Conservation (phyloP, 2,888 invertebrate species). For the Beris chalybata region DNA sequence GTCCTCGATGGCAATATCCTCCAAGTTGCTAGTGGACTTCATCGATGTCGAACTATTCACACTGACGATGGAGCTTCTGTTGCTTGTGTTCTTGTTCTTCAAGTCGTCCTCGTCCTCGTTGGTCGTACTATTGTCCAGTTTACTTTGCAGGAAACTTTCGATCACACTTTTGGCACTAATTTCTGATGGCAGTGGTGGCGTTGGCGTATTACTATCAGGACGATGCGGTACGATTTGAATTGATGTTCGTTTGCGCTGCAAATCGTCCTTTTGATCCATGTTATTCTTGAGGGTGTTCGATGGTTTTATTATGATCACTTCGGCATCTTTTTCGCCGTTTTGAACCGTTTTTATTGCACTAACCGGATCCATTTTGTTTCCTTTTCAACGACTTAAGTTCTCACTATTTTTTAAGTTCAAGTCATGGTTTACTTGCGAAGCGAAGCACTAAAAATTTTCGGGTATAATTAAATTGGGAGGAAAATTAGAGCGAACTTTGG, state of each 20-base stretch:
- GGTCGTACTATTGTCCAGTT: not conserved
- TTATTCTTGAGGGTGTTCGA: conserved; percentile 55
- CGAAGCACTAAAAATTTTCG: too few relatives aligned
- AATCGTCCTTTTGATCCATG: conserved; percentile 54
- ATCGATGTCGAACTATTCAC: conserved; percentile 51
- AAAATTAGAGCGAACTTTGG: too few relatives aligned
- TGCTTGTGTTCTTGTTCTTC: conserved; percentile 40
- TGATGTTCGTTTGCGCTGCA: conserved; percentile 53
- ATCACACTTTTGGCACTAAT: conserved; percentile 1
- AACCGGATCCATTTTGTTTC: conserved; percentile 15
- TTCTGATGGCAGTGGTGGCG: conserved; percentile 36
- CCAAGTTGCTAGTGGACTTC: conserved; percentile 43
- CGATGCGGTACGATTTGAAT: conserved; percentile 52
- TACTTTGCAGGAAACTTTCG: not conserved
- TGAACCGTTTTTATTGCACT: conserved; percentile 39
- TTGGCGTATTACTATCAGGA: conserved; percentile 34
- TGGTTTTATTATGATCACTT: conserved; percentile 50
- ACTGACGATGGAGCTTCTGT: conserved; percentile 53
- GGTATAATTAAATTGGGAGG: too few relatives aligned
- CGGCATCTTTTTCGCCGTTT: conserved; percentile 41
- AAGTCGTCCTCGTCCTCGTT: conserved; percentile 35
- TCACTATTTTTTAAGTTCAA: too few relatives aligned
- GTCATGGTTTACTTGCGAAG: too few relatives aligned
- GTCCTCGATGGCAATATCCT: conserved; percentile 36
- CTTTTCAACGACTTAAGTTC: not conserved